These are phyloP conservation scores for Agrotis segetum DNA, from an alignment of 2,888 invertebrate genomes.

Conservation along the genomic window DNA sequence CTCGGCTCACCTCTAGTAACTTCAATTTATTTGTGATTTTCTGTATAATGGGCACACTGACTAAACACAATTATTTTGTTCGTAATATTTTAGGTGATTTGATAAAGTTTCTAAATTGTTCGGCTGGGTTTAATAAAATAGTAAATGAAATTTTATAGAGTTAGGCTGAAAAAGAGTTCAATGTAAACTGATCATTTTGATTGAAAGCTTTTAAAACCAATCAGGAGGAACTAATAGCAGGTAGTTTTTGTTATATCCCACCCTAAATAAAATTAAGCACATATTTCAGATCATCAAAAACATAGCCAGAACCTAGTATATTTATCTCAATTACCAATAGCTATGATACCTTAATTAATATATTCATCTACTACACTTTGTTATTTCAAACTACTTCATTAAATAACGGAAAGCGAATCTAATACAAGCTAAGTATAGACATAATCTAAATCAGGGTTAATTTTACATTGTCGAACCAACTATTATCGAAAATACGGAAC, in stretches of 20 bases:
- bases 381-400: neutral
- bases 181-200: constrained; percentile 25
- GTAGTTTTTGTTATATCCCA: neutral
- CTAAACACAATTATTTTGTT: constrained; percentile 58
- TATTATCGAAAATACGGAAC: constrained; percentile 39
- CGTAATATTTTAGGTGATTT: constrained; percentile 45
- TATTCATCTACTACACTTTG: neutral
- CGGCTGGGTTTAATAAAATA: constrained; percentile 25
- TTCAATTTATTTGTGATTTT: constrained; percentile 63
- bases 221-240: neutral
- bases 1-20: constrained; percentile 53
- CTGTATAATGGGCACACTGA: constrained; percentile 41
- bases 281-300: neutral
- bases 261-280: too few relatives aligned
- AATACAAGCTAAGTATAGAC: neutral
- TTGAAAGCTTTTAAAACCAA: constrained; percentile 21
- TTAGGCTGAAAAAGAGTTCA: constrained; percentile 15
- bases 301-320: neutral
- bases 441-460: constrained; percentile 24
- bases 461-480: constrained; percentile 29
- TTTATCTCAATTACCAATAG: neutral
- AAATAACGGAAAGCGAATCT: constrained; percentile 1
- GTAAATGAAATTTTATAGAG: constrained; percentile 27
- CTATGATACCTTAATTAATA: neutral
- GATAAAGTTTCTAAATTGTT: constrained; percentile 55